Evolutionary conservation across 2,797 vertebrate species (phyloP).

Genomic region (Microctenopoma lineatum): DNA sequence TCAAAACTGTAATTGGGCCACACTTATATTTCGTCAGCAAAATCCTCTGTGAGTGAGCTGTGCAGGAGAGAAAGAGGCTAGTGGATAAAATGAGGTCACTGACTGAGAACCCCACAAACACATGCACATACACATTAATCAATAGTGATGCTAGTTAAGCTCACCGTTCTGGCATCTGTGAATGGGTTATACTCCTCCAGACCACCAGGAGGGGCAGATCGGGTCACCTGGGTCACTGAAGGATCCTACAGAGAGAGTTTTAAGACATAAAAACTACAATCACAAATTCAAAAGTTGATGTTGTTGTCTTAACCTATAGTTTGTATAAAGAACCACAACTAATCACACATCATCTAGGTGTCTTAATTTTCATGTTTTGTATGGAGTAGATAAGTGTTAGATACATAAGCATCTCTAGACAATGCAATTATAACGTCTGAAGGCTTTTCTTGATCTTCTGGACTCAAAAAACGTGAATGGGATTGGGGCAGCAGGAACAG

Average conservation of each 20-base stretch:
- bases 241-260: slow-evolving; percentile 87
- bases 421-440: background rate
- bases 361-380: background rate
- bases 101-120: slow-evolving; percentile 37
- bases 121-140: slow-evolving; percentile 25
- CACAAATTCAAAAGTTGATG: slow-evolving; percentile 10
- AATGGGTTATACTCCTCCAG: slow-evolving; percentile 97
- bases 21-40: slow-evolving; percentile 47
- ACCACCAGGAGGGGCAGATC: slow-evolving; percentile 89
- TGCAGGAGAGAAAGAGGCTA: slow-evolving; percentile 28
- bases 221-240: slow-evolving; percentile 95
- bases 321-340: background rate
- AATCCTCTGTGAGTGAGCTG: slow-evolving; percentile 56
- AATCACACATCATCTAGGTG: background rate
- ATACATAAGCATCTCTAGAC: background rate
- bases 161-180: slow-evolving; percentile 94
- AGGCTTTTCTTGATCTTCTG: slow-evolving; percentile 3
- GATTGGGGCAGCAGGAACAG: slow-evolving; percentile 2
- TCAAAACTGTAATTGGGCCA: slow-evolving; percentile 59
- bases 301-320: background rate
- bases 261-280: slow-evolving; percentile 27
- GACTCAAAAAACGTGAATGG: background rate
- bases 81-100: slow-evolving; percentile 57
- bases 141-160: slow-evolving; percentile 46
- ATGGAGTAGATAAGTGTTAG: background rate